Conservation (phyloP, 2,888 invertebrate species). For the Clusia tigrina region DNA sequence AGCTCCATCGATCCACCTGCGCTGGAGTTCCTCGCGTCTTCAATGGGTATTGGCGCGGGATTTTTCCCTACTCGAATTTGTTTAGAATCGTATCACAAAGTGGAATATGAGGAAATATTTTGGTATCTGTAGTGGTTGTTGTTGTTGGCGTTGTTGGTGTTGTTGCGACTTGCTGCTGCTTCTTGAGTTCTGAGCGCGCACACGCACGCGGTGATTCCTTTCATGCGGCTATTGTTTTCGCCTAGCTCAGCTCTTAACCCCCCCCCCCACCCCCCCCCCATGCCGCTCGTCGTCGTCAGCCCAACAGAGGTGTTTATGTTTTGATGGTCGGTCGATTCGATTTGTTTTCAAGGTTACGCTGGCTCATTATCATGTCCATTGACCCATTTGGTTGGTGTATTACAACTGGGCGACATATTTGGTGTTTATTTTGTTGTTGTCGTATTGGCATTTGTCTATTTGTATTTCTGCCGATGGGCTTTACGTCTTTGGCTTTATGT, state of each 20-base stretch:
- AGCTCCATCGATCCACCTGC: no score
- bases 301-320: constrained; percentile 48
- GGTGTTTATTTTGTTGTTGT: no score
- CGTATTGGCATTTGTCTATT: no score
- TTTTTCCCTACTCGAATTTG: no score
- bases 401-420: constrained; percentile 24
- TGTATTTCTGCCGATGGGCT: no score
- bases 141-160: background rate
- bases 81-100: constrained; percentile 3
- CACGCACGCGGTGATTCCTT: no score
- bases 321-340: constrained; percentile 42
- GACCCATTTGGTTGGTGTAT: constrained; percentile 53
- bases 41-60: no score
- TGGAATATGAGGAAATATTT: constrained; percentile 9
- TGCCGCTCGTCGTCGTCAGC: constrained; percentile 6
- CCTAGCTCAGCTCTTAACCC: no score
- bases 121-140: no score
- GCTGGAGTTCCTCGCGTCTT: no score
- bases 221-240: no score
- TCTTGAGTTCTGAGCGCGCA: background rate
- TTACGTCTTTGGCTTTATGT: background rate
- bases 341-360: constrained; percentile 46
- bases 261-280: no score
- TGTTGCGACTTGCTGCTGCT: background rate
- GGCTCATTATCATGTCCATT: constrained; percentile 54